Evolutionary conservation across 1,140 invertebrate genomes (phyloP), one percentile per base, ranked within the genome.

Genomic region (Agrilus planipennis): DNA sequence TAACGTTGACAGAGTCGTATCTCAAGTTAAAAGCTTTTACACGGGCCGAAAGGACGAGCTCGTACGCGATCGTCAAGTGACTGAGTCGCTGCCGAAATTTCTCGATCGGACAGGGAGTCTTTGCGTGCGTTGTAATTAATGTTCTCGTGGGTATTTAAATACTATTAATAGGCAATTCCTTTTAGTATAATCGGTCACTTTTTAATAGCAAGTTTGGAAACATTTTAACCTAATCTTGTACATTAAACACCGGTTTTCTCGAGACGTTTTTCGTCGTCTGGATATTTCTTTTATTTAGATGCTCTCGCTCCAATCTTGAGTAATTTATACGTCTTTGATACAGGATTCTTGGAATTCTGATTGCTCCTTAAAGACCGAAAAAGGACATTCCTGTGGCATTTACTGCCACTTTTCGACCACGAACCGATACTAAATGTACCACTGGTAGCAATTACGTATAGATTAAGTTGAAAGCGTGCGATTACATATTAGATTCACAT

Each of bases 141-240:
- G 51, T 44, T 44, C 45, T 39, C 25, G 34, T 32, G 29, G 36
- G 43, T 49, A 47, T 54, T 53, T 54, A 55, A 54, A 50, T 53
- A 50, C 47, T 53, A 55, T 53, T 55, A 52, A 55, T 55, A 53
- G 51, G 49, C 52, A 51, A 54, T 55, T 55, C 39, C 54, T 55
- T 54, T 55, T 50, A 55, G 47, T 42, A 50, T 52, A 52, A 52
- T 50, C 50, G 40, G 25, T 11, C 36, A 41, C 42, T 45, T 44
- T 47, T 51, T 36, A 36, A 50, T 45, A 34, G 42, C 41, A 42
- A 45, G 46, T 38, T 49, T 35, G 44, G 44, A 46, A 50, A 52
- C 45, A 42, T 50, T 52, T 50, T 45, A 44, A 52, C 35, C 41
- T 52, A 52, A 52, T 52, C 50, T 47, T 50, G 45, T 47, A 52